phyloP scores from a whole-genome alignment of 2,888 invertebrate genomes.

The Seira ritae region DNA sequence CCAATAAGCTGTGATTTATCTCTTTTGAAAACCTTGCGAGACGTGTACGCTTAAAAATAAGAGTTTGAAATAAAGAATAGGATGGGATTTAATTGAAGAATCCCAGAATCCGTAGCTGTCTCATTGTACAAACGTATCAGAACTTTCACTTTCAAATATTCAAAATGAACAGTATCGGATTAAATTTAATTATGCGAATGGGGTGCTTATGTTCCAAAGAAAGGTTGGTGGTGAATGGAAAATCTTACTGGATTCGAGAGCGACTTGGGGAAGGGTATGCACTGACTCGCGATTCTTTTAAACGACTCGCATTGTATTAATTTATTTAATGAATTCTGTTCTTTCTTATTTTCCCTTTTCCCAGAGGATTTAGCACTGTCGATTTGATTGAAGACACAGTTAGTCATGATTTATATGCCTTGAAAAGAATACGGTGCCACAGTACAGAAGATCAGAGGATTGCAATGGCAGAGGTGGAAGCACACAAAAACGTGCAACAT shows the following conservation, averaged over 20 bases:
- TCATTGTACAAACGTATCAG: too few relatives aligned
- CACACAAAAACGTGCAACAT: slow-evolving; percentile 83
- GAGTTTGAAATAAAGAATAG: too few relatives aligned
- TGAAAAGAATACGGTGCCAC: slow-evolving; percentile 88
- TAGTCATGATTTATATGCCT: slow-evolving; percentile 83
- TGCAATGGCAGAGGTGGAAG: slow-evolving; percentile 83
- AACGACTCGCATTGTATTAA: slow-evolving; percentile 15
- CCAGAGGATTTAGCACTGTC: slow-evolving; percentile 88
- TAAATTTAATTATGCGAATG: slow-evolving; percentile 83
- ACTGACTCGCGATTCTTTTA: neutral
- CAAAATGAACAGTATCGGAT: slow-evolving; percentile 83
- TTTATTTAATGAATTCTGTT: too few relatives aligned
- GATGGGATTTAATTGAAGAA: too few relatives aligned
- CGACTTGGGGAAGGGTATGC: slow-evolving; percentile 78
- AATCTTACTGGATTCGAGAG: slow-evolving; percentile 81
- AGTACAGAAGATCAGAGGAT: slow-evolving; percentile 83
- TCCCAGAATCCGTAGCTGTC: too few relatives aligned
- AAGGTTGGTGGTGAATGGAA: slow-evolving; percentile 82
- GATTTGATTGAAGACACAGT: slow-evolving; percentile 84
- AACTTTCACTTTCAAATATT: too few relatives aligned
- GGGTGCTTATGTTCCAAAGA: slow-evolving; percentile 87
- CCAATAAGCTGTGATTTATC: too few relatives aligned
- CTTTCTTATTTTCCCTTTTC: slow-evolving; percentile 74
- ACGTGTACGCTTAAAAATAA: too few relatives aligned
- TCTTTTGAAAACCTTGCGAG: too few relatives aligned